Conservation (phyloP, 2,888 invertebrate species). For the Brachyptera putata region DNA sequence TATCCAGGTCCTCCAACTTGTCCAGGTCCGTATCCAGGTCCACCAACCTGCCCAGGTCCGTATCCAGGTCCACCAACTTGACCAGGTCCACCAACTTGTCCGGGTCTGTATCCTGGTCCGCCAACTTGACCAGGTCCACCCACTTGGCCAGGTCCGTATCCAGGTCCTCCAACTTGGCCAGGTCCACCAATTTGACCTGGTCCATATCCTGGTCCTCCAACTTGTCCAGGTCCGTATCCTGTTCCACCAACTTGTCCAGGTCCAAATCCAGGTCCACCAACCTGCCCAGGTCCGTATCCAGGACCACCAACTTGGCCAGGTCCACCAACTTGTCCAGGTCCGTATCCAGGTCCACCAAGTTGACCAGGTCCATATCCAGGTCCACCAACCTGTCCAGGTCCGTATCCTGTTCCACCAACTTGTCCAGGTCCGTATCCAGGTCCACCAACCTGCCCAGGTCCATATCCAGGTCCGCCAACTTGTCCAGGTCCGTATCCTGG, state of each 20-base stretch:
- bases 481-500: background rate
- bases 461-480: too few species aligned
- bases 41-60: slow-evolving; percentile 22
- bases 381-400: background rate
- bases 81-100: slow-evolving; percentile 25
- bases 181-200: background rate
- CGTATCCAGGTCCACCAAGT: background rate
- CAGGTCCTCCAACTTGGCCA: background rate
- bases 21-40: slow-evolving; percentile 15
- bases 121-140: slow-evolving; percentile 20
- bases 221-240: background rate
- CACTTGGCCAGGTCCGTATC: background rate
- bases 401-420: too few species aligned
- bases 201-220: background rate
- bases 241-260: background rate
- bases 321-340: background rate
- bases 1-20: background rate
- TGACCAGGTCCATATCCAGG: background rate
- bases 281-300: background rate
- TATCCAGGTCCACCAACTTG: background rate
- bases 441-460: too few species aligned
- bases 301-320: background rate
- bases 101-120: slow-evolving; percentile 19
- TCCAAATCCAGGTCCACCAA: background rate
- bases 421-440: slow-evolving; percentile 4